Conservation (phyloP, 2,113 vertebrate species). For the Nesogale talazaci region DNA sequence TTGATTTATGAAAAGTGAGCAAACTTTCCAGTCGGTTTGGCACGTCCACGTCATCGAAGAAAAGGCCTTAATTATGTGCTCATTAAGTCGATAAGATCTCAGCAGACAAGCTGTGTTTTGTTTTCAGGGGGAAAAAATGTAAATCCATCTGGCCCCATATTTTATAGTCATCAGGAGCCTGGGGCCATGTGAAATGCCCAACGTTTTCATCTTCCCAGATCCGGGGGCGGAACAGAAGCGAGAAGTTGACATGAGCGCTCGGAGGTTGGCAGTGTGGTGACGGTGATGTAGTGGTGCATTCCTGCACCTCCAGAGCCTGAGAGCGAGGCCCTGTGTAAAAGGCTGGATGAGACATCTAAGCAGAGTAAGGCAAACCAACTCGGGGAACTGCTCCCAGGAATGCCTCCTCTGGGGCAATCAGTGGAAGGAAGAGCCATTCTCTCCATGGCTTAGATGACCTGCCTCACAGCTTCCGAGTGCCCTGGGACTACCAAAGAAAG, state of each 20-base stretch:
- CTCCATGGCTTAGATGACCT: not conserved
- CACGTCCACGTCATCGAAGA: constrained; percentile 47
- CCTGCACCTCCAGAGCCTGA: constrained; percentile 40
- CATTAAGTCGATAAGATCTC: constrained; percentile 78
- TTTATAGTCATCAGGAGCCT: constrained; percentile 28
- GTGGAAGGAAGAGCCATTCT: not conserved
- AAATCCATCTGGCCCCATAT: constrained; percentile 73
- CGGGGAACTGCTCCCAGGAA: constrained; percentile 26
- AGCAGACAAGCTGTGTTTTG: constrained; percentile 70
- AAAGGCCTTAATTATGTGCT: constrained; percentile 71
- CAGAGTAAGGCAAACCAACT: not conserved
- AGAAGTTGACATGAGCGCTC: not conserved
- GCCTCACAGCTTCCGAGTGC: not conserved
- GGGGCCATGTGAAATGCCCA: constrained; percentile 52
- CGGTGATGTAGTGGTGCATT: constrained; percentile 34
- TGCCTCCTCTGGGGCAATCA: not conserved
- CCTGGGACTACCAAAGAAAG: not conserved
- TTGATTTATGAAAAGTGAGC: constrained; percentile 71
- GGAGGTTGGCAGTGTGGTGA: not conserved
- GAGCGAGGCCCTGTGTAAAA: not conserved
- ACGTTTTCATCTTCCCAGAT: constrained; percentile 44
- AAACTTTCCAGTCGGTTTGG: constrained; percentile 73
- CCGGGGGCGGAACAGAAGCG: constrained; percentile 17
- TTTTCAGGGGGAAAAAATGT: constrained; percentile 66
- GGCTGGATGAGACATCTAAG: not conserved